Conservation (phyloP, 1,140 invertebrate genomes). For the Hylyphantes graminicola region DNA sequence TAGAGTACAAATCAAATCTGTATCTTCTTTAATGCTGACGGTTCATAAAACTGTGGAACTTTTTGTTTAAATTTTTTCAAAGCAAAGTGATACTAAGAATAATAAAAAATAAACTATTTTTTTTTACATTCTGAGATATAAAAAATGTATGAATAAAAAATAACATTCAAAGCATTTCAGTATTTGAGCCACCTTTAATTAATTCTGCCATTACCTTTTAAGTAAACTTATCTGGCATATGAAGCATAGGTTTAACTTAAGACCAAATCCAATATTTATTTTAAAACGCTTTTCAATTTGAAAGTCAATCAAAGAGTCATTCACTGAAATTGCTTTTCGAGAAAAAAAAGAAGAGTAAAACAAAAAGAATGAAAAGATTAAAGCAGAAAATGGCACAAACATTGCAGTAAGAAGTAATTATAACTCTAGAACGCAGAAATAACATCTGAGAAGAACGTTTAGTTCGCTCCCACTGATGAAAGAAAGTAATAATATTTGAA, state of each 20-base stretch:
- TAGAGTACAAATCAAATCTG: too few species aligned
- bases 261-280: conserved; percentile 55
- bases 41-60: too few species aligned
- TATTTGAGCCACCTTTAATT: conserved; percentile 45
- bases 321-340: conserved; percentile 30
- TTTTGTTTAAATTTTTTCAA: too few species aligned
- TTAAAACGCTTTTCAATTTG: conserved; percentile 51
- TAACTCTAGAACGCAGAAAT: conserved; percentile 33
- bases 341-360: conserved; percentile 10
- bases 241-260: conserved; percentile 24
- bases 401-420: conserved; percentile 48
- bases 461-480: conserved; percentile 32
- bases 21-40: too few species aligned
- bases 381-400: conserved; percentile 10
- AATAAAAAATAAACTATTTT: too few species aligned
- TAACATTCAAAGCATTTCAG: neutral
- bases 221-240: conserved; percentile 6
- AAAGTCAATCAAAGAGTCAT: conserved; percentile 54
- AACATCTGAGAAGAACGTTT: conserved; percentile 38
- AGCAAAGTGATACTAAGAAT: too few species aligned
- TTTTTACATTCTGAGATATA: too few species aligned
- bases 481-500: conserved; percentile 53
- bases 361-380: neutral
- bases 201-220: conserved; percentile 47
- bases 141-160: neutral